Evolutionary conservation across 1,140 invertebrate species (phyloP).

Genomic region (Sminthurinus signatus): DNA sequence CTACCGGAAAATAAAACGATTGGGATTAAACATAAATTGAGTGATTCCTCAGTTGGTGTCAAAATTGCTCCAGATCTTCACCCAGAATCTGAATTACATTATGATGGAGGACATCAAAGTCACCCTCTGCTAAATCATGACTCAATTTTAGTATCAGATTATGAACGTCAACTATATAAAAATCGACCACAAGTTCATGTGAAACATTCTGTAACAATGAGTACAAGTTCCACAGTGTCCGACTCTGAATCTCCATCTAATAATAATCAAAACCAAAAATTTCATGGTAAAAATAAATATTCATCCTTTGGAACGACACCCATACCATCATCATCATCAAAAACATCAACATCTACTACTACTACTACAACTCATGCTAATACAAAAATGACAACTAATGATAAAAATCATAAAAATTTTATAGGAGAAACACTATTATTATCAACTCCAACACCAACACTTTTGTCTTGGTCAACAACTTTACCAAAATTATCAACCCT

Average conservation of each 20-base stretch:
- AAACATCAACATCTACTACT: background rate
- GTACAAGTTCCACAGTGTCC: slow-evolving; percentile 7
- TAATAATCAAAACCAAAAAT: slow-evolving; percentile 2
- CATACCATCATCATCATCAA: background rate
- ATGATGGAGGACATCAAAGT: slow-evolving; percentile 9
- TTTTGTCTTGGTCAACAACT: too few relatives aligned
- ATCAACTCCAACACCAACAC: too few relatives aligned
- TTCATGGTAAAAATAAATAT: background rate
- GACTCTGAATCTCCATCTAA: background rate
- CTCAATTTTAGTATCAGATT: slow-evolving; percentile 22
- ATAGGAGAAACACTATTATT: too few relatives aligned
- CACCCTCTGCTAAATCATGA: slow-evolving; percentile 30
- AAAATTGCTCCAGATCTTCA: slow-evolving; percentile 26
- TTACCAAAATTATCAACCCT: background rate
- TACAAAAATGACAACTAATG: too few relatives aligned
- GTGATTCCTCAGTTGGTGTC: background rate
- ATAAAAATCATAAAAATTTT: too few relatives aligned
- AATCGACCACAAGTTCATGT: slow-evolving; percentile 14
- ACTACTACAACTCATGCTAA: background rate
- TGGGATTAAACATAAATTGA: slow-evolving; percentile 19
- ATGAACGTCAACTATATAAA: slow-evolving; percentile 13
- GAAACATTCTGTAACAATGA: background rate
- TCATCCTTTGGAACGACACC: too few relatives aligned
- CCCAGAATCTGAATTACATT: background rate
- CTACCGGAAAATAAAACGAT: slow-evolving; percentile 37